Base-by-base conservation (phyloP, 1,140 invertebrate species). In the Ceratina calcarata region DNA sequence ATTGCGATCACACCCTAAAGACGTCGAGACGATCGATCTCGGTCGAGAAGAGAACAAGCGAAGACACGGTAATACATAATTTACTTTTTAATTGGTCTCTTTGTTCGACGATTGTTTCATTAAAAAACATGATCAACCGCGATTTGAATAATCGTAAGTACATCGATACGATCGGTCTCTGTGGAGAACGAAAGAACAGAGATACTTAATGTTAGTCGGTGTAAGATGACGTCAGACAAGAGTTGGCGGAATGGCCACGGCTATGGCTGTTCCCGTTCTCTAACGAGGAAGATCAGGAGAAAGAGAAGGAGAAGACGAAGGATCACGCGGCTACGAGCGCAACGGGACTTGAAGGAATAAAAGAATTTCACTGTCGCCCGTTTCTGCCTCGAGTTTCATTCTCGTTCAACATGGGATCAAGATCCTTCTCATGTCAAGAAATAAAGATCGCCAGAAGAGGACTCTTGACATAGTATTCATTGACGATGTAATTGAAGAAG, bases 201-300 rank as follows among this genome's bases (percentile, higher is more conserved):
- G 37, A 45, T 24, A 20, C 58, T 24, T 69, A 45, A 45, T 32
- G 51, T 51, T 68, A 45, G 27, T 62, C 64, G 45, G 49, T 22
- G 57, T 64, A 24, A 20, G 76, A 24, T 88, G 87, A 87, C 81
- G 88, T 89, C 84, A 88, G 78, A 62, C 72, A 60, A 89, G 85
- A 82, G 82, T 89, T 86, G 89, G 86, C 86, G 86, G 81, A 85
- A 80, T 87, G 82, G 82, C 81, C 37, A 45, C 37, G 37, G 37
- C 37, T 79, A 80, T 85, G 83, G 81, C 37, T 37, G 76, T 80
- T 79, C 77, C 77, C 77, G 77, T 82, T 60, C 66, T 76, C 77
- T 78, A 70, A 84, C 66, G 79, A 83, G 73, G 86, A 71, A 81
- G 64, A 85, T 65, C 60, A 70, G 49, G 69, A 79, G 77, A 73